phyloP scores from a whole-genome alignment of 2,113 vertebrate species.

The Cacatua alba region DNA sequence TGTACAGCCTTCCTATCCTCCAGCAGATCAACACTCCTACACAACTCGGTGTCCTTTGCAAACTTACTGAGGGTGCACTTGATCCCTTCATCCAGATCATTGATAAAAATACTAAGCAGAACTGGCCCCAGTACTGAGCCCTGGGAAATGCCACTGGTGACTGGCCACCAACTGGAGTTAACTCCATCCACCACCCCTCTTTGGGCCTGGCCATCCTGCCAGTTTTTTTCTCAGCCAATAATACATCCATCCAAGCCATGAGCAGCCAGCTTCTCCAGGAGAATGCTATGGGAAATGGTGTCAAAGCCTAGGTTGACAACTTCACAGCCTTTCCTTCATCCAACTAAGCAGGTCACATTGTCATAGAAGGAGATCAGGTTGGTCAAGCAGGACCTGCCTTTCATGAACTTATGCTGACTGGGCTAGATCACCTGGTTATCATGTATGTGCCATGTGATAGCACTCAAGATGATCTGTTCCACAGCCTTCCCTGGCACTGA shows the following conservation, averaged over 20 bases:
- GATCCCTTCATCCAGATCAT: background rate
- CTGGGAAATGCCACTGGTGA: background rate
- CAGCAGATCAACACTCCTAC: background rate
- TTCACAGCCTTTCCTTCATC: background rate
- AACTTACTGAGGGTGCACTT: background rate
- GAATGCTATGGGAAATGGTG: background rate
- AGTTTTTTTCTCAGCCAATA: background rate
- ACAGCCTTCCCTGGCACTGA: background rate
- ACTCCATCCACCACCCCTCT: background rate
- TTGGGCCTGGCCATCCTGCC: background rate
- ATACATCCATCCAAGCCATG: background rate
- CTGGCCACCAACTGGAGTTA: background rate
- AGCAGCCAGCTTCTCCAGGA: background rate
- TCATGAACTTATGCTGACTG: background rate
- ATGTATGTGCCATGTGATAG: background rate
- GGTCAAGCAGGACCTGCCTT: background rate
- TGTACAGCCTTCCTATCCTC: background rate
- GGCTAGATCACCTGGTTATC: background rate
- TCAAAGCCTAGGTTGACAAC: background rate
- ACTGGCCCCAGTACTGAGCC: background rate
- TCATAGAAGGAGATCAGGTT: background rate
- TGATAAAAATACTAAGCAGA: background rate
- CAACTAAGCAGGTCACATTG: accelerated
- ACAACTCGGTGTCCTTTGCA: background rate
- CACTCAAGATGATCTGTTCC: background rate